Conservation (phyloP, 1,140 invertebrate species). For the Halyomorpha halys region DNA sequence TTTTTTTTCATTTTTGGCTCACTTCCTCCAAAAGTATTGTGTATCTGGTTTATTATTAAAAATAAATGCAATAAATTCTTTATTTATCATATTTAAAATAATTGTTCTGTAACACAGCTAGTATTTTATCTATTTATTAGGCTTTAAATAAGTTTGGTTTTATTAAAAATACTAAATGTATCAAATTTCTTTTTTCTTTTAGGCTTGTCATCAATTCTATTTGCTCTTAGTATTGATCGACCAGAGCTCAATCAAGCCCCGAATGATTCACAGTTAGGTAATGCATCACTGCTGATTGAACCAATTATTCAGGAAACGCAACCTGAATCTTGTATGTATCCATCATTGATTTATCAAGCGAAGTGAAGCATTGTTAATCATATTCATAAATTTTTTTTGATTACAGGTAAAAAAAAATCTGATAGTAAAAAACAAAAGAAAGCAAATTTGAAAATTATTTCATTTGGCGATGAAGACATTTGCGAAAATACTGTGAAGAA, state of each 20-base stretch:
- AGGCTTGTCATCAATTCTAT: constrained; percentile 76
- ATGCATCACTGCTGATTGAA: not conserved
- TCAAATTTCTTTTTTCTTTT: no score
- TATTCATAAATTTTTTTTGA: not conserved
- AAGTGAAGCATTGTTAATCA: not conserved
- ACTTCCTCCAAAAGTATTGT: no score
- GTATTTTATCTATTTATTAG: no score
- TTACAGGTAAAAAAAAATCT: constrained; percentile 24
- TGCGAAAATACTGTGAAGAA: not conserved
- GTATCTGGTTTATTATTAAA: no score
- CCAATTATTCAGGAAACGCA: constrained; percentile 6
- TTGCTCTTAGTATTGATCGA: constrained; percentile 83
- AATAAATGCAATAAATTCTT: no score
- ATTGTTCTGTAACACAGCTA: no score
- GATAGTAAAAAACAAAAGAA: constrained; percentile 46
- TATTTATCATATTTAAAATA: no score
- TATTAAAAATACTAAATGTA: no score
- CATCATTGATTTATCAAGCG: not conserved
- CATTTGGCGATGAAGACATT: constrained; percentile 48
- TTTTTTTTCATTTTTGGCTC: no score
- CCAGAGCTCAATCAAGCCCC: constrained; percentile 57
- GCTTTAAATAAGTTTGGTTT: no score
- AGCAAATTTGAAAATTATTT: constrained; percentile 48
- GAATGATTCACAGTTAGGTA: not conserved
- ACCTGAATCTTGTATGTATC: not conserved